Conservation (phyloP, 2,888 invertebrate species). For the Trilocha varians region DNA sequence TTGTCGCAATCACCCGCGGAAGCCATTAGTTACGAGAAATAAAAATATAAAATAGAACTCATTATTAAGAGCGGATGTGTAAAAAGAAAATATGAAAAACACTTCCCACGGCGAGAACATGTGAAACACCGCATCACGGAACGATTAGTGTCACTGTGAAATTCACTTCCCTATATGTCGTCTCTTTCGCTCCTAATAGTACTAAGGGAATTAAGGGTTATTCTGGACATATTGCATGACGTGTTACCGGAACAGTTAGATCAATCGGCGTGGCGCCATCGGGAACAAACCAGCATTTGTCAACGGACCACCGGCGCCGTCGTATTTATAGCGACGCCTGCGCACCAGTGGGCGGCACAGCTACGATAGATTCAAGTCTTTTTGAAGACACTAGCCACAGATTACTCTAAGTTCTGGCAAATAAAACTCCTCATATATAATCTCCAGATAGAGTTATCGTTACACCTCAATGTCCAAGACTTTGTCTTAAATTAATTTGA, state of each 20-base stretch:
- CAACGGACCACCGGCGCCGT: conserved; percentile 69
- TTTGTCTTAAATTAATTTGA: too few relatives aligned
- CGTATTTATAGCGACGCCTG: conserved; percentile 67
- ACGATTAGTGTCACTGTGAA: conserved; percentile 58
- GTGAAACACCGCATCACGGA: conserved; percentile 36
- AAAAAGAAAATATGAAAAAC: conserved; percentile 19
- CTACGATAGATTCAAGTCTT: conserved; percentile 5
- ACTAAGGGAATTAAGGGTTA: conserved; percentile 20
- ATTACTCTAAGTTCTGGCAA: too few relatives aligned
- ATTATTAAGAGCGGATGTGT: conserved; percentile 32
- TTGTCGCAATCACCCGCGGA: conserved; percentile 1
- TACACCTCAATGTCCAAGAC: too few relatives aligned
- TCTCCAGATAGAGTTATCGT: too few relatives aligned
- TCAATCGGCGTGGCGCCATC: conserved; percentile 61
- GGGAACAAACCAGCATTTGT: conserved; percentile 63
- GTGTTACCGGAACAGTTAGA: conserved; percentile 48
- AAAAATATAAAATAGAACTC: too few relatives aligned
- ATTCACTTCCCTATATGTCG: conserved; percentile 46
- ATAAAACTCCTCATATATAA: too few relatives aligned
- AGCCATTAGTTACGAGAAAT: conserved; percentile 8
- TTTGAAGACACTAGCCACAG: too few relatives aligned
- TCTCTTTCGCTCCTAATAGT: conserved; percentile 9
- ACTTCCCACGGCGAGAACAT: conserved; percentile 28
- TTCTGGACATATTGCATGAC: conserved; percentile 26
- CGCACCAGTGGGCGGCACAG: conserved; percentile 50